These are phyloP conservation scores for Ditylenchus dipsaci DNA, from an alignment of 1,140 invertebrate species.

Conservation along the genomic window DNA sequence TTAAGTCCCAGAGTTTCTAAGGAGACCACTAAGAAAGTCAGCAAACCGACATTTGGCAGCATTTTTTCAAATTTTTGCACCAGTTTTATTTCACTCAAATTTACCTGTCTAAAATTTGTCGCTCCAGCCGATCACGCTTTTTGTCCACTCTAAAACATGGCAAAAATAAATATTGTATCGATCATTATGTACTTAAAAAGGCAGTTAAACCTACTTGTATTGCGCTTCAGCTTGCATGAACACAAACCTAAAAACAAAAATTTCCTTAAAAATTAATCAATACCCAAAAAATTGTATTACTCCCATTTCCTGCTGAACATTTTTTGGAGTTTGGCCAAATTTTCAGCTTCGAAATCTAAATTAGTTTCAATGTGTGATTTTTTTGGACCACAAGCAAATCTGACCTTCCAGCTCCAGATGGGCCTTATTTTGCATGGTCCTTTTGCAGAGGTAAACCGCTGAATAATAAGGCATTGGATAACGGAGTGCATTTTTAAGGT, in stretches of 20 bases:
- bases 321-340: slow-evolving; percentile 90
- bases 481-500: too few species aligned
- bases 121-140: slow-evolving; percentile 92
- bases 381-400: too few species aligned
- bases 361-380: too few species aligned
- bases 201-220: slow-evolving; percentile 62
- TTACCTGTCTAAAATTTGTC: slow-evolving; percentile 84
- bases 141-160: slow-evolving; percentile 85
- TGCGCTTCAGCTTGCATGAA: slow-evolving; percentile 85
- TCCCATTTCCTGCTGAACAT: slow-evolving; percentile 99
- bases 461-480: slow-evolving; percentile 25
- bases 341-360: slow-evolving; percentile 91
- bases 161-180: background rate
- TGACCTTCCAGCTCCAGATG: slow-evolving; percentile 77
- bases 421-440: slow-evolving; percentile 99
- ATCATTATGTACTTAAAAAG: slow-evolving; percentile 19
- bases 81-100: too few species aligned
- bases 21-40: too few species aligned
- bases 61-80: too few species aligned
- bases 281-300: slow-evolving; percentile 27
- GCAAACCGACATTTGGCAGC: too few species aligned
- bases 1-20: too few species aligned
- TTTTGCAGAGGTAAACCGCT: slow-evolving; percentile 98
- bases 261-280: too few species aligned
- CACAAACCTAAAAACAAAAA: slow-evolving; percentile 68